Evolutionary conservation across 1,140 invertebrate genomes (phyloP), one percentile per base, ranked within the genome.

Genomic region (Schlechtendalia chinensis): DNA sequence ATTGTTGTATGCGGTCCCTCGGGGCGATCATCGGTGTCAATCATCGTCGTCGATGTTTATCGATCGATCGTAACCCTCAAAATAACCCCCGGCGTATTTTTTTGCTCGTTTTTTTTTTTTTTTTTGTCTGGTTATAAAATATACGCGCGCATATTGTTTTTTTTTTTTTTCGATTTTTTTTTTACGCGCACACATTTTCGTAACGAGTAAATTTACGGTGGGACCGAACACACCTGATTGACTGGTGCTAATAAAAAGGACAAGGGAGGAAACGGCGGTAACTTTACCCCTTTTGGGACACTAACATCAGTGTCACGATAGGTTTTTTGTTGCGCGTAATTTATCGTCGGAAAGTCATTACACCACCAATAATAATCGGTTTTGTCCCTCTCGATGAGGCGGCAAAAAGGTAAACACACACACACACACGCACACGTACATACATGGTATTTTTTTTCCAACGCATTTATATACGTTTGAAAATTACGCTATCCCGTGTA

Each of bases 311-410:
- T 79, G 75, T 79, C 75, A 79, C 58, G 75, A 61, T 47, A 59
- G 75, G 45, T 63, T 79, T 75, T 79, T 79, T 79, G 75, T 79
- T 50, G 58, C 27, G 17, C 39, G 75, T 79, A 63, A 79, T 79
- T 79, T 79, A 79, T 79, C 75, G 75, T 61, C 14, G 58, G 58
- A 79, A 61, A 61, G 75, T 79, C 75, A 79, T 79, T 79, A 79
- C 75, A 61, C 75, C 75, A 50, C 75, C 75, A 79, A 79, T 79
- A 79, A 79, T 79, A 79, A 79, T 79, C 75, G 75, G 75, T 79
- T 79, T 79, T 17, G 32, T 79, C 75, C 75, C 75, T 79, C 39
- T 79, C 75, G 75, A 79, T 79, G 75, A 79, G 56, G 75, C 75
- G 45, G 75, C 75, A 79, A 79, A 79, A 79, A 79, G 75, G 75